These are phyloP conservation scores for Agriopis marginaria DNA, from an alignment of 2,888 invertebrate genomes.

Conservation along the genomic window DNA sequence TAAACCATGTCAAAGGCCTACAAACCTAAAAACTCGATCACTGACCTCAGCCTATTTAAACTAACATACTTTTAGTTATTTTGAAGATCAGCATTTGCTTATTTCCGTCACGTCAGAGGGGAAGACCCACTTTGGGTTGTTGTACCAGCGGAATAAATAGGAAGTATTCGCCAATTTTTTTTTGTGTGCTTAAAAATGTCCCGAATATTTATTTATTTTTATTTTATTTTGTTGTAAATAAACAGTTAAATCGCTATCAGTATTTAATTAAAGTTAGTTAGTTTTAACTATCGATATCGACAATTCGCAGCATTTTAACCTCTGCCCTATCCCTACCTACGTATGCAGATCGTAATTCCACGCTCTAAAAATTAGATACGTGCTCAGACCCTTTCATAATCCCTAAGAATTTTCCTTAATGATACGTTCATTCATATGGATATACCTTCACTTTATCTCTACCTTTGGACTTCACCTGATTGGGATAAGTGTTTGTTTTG, in stretches of 20 bases:
- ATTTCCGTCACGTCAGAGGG: too few relatives aligned
- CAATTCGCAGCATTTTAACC: background rate
- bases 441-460: slow-evolving; percentile 64
- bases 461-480: slow-evolving; percentile 60
- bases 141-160: too few relatives aligned
- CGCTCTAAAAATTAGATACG: slow-evolving; percentile 79
- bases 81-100: too few relatives aligned
- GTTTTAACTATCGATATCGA: slow-evolving; percentile 21
- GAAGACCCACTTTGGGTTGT: too few relatives aligned
- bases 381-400: slow-evolving; percentile 77
- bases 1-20: too few relatives aligned
- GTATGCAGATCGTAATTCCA: slow-evolving; percentile 76
- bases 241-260: background rate
- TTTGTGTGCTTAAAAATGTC: too few relatives aligned
- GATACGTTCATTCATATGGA: slow-evolving; percentile 75
- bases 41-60: background rate
- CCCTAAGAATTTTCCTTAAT: slow-evolving; percentile 79
- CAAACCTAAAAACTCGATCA: background rate
- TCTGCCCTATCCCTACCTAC: slow-evolving; percentile 62
- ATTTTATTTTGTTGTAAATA: too few relatives aligned
- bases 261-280: background rate
- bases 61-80: too few relatives aligned
- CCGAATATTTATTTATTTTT: too few relatives aligned
- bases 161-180: too few relatives aligned
- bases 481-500: slow-evolving; percentile 48